Percentiles rank a stretch among this genome's conserved stretches.
phyloP scores from a whole-genome alignment of 2,888 invertebrate species.

The Synanthedon vespiformis region DNA sequence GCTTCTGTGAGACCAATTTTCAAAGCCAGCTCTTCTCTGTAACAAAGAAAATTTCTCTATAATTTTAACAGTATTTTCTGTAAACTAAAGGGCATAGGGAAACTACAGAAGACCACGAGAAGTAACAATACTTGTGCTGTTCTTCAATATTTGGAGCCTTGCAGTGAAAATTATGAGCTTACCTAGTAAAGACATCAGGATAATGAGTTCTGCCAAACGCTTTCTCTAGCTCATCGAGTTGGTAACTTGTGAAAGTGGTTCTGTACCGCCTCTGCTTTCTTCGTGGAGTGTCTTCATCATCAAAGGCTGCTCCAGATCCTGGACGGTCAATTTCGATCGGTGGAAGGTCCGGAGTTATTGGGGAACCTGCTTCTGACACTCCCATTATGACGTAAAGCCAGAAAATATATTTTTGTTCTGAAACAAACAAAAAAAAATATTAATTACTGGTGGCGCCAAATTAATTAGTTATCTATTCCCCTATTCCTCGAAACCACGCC shows the following conservation, averaged over 20 bases:
- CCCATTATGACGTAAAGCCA: conserved; percentile 31
- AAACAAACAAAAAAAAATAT: conserved; percentile 15
- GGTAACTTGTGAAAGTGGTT: conserved; percentile 93
- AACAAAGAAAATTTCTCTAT: conserved; percentile 48
- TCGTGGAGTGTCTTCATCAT: conserved; percentile 85
- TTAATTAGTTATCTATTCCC: no score
- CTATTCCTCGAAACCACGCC: no score
- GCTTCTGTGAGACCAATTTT: conserved; percentile 95
- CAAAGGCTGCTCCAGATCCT: conserved; percentile 52
- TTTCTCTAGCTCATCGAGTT: conserved; percentile 95
- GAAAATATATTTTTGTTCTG: conserved; percentile 12
- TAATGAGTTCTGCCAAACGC: conserved; percentile 98
- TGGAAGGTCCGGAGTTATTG: conserved; percentile 43
- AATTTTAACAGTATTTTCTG: no score
- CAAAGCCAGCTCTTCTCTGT: conserved; percentile 92
- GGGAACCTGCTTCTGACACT: conserved; percentile 52
- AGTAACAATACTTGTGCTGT: no score
- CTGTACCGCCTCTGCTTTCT: conserved; percentile 92
- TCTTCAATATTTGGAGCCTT: no score
- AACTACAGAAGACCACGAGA: no score
- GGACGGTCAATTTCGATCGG: conserved; percentile 44
- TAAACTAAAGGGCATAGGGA: no score
- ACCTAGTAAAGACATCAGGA: conserved; percentile 98
- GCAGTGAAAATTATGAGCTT: conserved; percentile 13
- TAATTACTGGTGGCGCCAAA: no score